Base-by-base conservation (phyloP, 1,140 invertebrate species). In the Brachionus koreanus region DNA sequence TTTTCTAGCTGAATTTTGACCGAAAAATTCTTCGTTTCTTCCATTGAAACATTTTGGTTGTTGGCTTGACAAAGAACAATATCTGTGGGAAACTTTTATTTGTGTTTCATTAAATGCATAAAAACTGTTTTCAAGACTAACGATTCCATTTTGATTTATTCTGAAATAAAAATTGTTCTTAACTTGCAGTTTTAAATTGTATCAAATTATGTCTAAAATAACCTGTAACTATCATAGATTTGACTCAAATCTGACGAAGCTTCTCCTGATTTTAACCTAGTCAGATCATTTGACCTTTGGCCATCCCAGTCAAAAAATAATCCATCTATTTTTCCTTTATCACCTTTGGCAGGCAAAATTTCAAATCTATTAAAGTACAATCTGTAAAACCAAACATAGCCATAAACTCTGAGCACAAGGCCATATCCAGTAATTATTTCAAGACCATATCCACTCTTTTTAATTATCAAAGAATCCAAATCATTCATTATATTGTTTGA, bases 391-490 rank as follows among this genome's bases (percentile, higher is more conserved):
- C 33, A 69, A 39, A 69, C 65, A 69, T 69, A 39, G 16, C 65
- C 65, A 33, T 69, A 69, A 69, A 39, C 65, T 39, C 35, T 37
- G 2, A 69, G 35, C 9, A 69, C 35, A 35, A 69, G 33, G 5
- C 65, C 65, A 69, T 69, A 69, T 7, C 65, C 65, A 69, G 65
- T 69, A 7, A 12, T 19, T 7, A 69, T 69, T 7, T 69, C 65
- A 16, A 37, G n/a, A 23, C 65, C 65, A 16, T 69, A 69, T 39
- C 65, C 65, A 39, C n/a, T 13, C 39, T 69, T 69, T 39, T 9
- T 69, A 39, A 39, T 7, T 3, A 37, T 16, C 0, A 69, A 69
- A 19, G 65, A 69, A 3, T 69, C 65, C 1, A 69, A n/a, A 42
- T 37, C 16, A 69, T 69, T 69, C 6, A n/a, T 39, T 19, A 39